Percentiles rank a stretch among this genome's conserved stretches.
Evolutionary conservation across 1,140 invertebrate genomes (phyloP).

Genomic region (Pseudomyrmex dendroicus): DNA sequence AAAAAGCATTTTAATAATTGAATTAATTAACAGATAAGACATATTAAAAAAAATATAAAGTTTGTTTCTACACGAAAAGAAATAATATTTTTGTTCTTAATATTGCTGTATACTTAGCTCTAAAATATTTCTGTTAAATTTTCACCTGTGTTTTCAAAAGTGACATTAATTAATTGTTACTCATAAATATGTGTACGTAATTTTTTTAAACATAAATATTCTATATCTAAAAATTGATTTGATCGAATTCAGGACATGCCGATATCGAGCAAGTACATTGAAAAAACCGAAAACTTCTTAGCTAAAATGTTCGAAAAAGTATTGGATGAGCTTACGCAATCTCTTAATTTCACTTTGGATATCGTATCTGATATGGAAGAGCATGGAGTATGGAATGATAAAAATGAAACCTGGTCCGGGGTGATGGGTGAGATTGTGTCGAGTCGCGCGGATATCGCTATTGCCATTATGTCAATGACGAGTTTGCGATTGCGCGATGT

Average conservation of each 20-base stretch:
- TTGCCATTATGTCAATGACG: slow-evolving; percentile 70
- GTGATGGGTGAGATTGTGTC: slow-evolving; percentile 44
- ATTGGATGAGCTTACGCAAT: slow-evolving; percentile 9
- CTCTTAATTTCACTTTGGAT: slow-evolving; percentile 58
- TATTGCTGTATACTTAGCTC: too few species aligned
- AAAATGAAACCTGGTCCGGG: slow-evolving; percentile 49
- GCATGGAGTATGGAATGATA: slow-evolving; percentile 12
- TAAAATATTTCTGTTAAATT: too few species aligned
- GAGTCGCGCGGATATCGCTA: slow-evolving; percentile 46
- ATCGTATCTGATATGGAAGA: background rate
- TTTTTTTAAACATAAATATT: too few species aligned
- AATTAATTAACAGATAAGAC: too few species aligned
- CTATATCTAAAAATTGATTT: background rate
- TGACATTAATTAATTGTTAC: too few species aligned
- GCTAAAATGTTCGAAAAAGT: background rate
- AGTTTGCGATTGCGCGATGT: slow-evolving; percentile 65
- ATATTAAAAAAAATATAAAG: too few species aligned
- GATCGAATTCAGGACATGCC: slow-evolving; percentile 10
- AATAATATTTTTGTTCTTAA: too few species aligned
- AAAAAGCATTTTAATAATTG: background rate
- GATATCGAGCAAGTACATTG: background rate
- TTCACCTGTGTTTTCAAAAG: too few species aligned
- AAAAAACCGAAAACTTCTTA: background rate
- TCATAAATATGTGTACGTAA: too few species aligned
- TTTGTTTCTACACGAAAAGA: too few species aligned